phyloP scores from a whole-genome alignment of 1,140 invertebrate genomes.

The Panonychus citri region DNA sequence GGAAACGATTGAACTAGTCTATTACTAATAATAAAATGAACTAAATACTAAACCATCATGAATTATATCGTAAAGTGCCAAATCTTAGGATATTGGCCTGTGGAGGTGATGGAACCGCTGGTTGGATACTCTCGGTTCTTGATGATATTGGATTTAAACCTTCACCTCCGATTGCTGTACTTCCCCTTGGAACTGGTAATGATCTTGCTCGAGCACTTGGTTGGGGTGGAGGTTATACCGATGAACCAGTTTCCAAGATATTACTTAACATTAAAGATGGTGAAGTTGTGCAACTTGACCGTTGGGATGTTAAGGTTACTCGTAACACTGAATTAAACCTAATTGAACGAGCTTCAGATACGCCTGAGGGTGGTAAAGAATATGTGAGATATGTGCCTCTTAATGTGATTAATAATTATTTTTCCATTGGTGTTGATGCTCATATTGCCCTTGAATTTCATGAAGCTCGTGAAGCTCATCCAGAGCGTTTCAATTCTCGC shows the following conservation, averaged over 20 bases:
- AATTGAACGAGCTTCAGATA: slow-evolving; percentile 11
- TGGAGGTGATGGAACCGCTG: slow-evolving; percentile 39
- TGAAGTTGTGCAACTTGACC: slow-evolving; percentile 64
- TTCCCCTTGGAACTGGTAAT: slow-evolving; percentile 92
- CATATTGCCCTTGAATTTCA: slow-evolving; percentile 95
- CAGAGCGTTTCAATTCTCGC: slow-evolving; percentile 87
- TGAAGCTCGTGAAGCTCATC: slow-evolving; percentile 91
- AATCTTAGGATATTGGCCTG: slow-evolving; percentile 34
- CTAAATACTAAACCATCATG: too few species aligned
- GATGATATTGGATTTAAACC: slow-evolving; percentile 61
- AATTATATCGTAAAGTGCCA: slow-evolving; percentile 35
- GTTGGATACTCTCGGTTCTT: slow-evolving; percentile 51
- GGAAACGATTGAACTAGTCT: too few species aligned
- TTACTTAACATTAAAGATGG: slow-evolving; percentile 70
- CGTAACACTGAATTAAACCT: slow-evolving; percentile 38
- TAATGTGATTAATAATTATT: slow-evolving; percentile 96
- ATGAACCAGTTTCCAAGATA: slow-evolving; percentile 89
- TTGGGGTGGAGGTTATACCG: slow-evolving; percentile 89
- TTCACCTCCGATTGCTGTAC: slow-evolving; percentile 64
- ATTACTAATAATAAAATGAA: too few species aligned
- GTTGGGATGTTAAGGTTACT: slow-evolving; percentile 62
- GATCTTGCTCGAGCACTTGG: slow-evolving; percentile 79
- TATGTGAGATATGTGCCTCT: slow-evolving; percentile 57
- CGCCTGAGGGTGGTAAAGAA: slow-evolving; percentile 13
- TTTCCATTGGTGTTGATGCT: slow-evolving; percentile 89